Evolutionary conservation across 1,140 invertebrate species (phyloP), one percentile per base, ranked within the genome.

Genomic region (Heliothis virescens): DNA sequence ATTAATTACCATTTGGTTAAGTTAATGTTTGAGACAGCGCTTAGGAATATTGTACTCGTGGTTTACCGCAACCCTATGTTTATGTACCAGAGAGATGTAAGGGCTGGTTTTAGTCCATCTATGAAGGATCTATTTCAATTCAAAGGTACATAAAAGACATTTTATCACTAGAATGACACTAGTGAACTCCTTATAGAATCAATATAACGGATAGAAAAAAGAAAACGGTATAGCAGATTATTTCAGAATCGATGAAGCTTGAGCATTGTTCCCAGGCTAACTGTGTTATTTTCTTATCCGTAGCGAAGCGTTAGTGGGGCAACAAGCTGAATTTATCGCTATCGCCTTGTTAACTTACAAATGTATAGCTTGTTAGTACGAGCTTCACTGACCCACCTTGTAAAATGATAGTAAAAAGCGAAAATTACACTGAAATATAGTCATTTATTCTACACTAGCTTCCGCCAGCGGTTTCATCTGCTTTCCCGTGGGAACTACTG

Each of bases 321-420:
- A 82, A 81, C 79, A 79, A 86, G 83, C 84, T 86, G 78, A 87
- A 90, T 91, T 91, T 90, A 91, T 91, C 72, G 83, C 69, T 18
- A 82, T 79, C 47, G 81, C 81, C 86, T 88, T 90, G 88, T 91
- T 90, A 90, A 87, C 83, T 87, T 87, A 89, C 86, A 87, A 88
- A 91, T 87, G 84, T 88, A 87, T 89, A 81, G 79, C 86, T 90
- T 90, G 88, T 91, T 89, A 90, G 83, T 18, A 10, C 21, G 47
- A 52, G 18, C 62, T 83, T 53, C 87, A 85, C 86, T 78, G 85
- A 86, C 79, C 34, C 12, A n/a, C 34, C 15, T 16, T 52, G 47
- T 60, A 65, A 62, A 75, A 62, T 59, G 11, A 55, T 73, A 71
- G 29, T 53, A 21, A 69, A 26, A 26, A 52, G 47, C 13, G 12